Conservation (phyloP, 2,888 invertebrate species). For the Piscicola geometra region DNA sequence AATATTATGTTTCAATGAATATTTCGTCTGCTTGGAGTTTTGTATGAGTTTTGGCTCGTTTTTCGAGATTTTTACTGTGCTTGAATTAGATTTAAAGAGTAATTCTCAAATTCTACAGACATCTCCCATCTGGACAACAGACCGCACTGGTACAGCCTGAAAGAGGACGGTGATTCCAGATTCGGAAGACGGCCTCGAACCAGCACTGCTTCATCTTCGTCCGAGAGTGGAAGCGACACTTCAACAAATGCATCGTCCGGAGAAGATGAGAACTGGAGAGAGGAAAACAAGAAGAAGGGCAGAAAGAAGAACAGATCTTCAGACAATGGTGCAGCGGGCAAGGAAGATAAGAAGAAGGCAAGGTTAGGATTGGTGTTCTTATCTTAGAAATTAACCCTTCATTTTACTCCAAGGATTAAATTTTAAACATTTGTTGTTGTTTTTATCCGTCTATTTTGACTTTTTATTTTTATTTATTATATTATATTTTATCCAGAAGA, state of each 20-base stretch:
- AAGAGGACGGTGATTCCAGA: constrained; percentile 34
- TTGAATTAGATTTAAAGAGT: background rate
- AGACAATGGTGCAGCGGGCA: background rate
- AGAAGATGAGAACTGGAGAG: background rate
- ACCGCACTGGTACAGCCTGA: constrained; percentile 60
- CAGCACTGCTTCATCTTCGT: constrained; percentile 34
- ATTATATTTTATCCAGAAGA: background rate
- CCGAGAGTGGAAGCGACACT: constrained; percentile 29
- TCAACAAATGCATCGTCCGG: background rate
- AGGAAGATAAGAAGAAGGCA: background rate
- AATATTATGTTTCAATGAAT: background rate
- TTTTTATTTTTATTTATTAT: too few relatives aligned
- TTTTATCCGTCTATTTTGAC: too few relatives aligned
- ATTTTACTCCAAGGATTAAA: too few relatives aligned
- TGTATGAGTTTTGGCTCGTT: background rate
- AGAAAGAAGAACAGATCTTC: background rate
- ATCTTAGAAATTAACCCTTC: too few relatives aligned
- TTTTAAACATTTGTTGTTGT: too few relatives aligned
- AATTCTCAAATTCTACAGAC: constrained; percentile 50
- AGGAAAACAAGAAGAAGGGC: constrained; percentile 10
- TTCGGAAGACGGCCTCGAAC: constrained; percentile 32
- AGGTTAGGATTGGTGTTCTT: background rate
- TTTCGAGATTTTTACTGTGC: background rate
- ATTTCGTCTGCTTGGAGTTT: background rate
- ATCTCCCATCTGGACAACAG: constrained; percentile 59